Percentiles rank a stretch among this genome's conserved stretches.
Evolutionary conservation across 2,113 vertebrate species (phyloP).

Genomic region (Indicator indicator): DNA sequence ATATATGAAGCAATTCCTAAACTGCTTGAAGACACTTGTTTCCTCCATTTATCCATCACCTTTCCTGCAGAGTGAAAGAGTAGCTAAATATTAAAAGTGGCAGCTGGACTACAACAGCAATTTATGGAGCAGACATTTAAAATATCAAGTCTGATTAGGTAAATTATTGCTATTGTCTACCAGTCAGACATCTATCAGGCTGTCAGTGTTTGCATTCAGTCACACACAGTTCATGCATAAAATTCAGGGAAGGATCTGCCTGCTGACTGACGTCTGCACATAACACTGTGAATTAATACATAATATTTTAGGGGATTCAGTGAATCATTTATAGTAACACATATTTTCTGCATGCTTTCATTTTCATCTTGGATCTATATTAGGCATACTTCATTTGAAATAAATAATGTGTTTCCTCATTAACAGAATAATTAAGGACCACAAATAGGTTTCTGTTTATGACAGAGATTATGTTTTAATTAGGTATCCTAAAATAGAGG

Average conservation of each 20-base stretch:
- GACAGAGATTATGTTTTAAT: background rate
- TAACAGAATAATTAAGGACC: background rate
- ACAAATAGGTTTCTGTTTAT: conserved; percentile 17
- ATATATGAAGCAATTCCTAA: background rate
- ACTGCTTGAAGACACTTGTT: background rate
- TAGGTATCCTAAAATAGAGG: background rate
- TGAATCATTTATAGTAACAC: background rate
- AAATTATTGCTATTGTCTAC: background rate
- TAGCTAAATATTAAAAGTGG: background rate
- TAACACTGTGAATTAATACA: background rate
- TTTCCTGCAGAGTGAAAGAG: background rate
- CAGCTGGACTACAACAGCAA: background rate
- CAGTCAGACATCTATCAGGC: background rate
- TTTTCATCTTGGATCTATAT: conserved; percentile 7
- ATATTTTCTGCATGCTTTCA: background rate
- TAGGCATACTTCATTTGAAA: background rate
- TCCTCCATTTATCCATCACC: background rate
- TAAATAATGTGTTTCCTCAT: conserved; percentile 17
- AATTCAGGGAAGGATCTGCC: background rate
- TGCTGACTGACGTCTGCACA: background rate
- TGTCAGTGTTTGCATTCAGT: background rate
- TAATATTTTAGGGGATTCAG: background rate
- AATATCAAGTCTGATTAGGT: background rate
- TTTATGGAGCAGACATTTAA: background rate
- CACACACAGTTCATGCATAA: background rate